phyloP scores from a whole-genome alignment of 2,797 vertebrate species.

The Poeciliopsis gracilis region DNA sequence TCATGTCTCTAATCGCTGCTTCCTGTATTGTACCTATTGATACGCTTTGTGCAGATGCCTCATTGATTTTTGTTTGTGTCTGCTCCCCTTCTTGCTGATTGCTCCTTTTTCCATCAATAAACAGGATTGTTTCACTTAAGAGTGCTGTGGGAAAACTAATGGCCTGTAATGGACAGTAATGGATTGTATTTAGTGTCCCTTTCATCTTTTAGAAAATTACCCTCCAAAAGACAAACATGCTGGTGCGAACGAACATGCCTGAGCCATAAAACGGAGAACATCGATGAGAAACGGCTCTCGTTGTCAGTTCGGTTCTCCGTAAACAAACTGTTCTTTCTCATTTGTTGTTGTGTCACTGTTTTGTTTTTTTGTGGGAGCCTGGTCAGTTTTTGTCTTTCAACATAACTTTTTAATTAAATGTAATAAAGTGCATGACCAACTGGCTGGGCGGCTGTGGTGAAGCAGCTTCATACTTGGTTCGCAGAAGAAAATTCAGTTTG shows the following conservation, averaged over 20 bases:
- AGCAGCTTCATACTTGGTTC: neutral
- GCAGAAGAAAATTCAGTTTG: neutral
- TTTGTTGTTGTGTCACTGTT: neutral
- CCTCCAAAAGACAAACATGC: slow-evolving; percentile 13
- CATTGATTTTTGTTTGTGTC: slow-evolving; percentile 58
- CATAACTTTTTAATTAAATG: neutral
- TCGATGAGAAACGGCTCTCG: neutral
- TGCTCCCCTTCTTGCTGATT: slow-evolving; percentile 36
- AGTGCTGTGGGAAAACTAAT: slow-evolving; percentile 66
- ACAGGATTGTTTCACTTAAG: slow-evolving; percentile 71
- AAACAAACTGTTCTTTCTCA: neutral
- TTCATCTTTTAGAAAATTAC: slow-evolving; percentile 64
- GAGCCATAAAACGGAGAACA: slow-evolving; percentile 1
- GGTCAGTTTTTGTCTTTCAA: neutral
- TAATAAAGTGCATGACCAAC: neutral
- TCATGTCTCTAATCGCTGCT: slow-evolving; percentile 8
- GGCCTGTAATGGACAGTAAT: slow-evolving; percentile 77
- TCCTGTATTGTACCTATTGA: slow-evolving; percentile 30
- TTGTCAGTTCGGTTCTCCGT: neutral
- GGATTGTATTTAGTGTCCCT: slow-evolving; percentile 66
- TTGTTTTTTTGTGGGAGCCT: neutral
- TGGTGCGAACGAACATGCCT: neutral
- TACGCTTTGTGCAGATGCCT: slow-evolving; percentile 25
- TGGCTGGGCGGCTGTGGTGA: neutral
- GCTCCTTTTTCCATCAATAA: slow-evolving; percentile 72